These are phyloP conservation scores for Pitta sordida DNA, from an alignment of 2,113 vertebrate genomes.

Conservation along the genomic window DNA sequence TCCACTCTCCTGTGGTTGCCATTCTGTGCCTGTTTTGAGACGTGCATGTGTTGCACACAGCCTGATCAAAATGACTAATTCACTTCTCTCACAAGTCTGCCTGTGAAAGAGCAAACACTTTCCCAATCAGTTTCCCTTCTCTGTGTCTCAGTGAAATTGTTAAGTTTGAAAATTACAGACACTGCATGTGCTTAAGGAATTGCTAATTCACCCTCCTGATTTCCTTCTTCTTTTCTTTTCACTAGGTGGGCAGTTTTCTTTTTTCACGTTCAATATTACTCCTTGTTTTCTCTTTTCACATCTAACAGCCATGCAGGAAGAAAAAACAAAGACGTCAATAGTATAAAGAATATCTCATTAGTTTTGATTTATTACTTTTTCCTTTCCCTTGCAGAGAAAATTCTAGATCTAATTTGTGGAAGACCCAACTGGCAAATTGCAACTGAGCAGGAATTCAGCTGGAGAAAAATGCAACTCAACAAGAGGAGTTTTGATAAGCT, in stretches of 20 bases:
- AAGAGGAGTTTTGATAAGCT: neutral
- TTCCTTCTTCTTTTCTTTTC: neutral
- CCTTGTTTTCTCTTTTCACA: slow-evolving; percentile 4
- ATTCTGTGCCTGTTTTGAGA: neutral
- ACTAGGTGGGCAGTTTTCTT: neutral
- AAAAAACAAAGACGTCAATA: neutral
- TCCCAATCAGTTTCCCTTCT: neutral
- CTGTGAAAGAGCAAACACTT: neutral
- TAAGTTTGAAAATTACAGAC: neutral
- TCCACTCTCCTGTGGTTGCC: neutral
- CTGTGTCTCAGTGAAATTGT: neutral
- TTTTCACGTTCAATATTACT: neutral
- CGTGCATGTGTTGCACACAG: neutral
- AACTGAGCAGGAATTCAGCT: slow-evolving; percentile 29
- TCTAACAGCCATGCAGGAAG: neutral
- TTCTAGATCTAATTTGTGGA: slow-evolving; percentile 19
- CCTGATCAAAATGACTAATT: neutral
- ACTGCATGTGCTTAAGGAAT: neutral
- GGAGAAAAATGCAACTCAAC: neutral
- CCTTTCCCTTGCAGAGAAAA: neutral
- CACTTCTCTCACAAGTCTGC: neutral
- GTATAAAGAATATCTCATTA: slow-evolving; percentile 20
- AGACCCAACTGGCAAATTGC: neutral
- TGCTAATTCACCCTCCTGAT: neutral
- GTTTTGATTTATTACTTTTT: slow-evolving; percentile 40